These are phyloP conservation scores for Corythucha ciliata DNA, from an alignment of 2,888 invertebrate genomes.

Conservation along the genomic window DNA sequence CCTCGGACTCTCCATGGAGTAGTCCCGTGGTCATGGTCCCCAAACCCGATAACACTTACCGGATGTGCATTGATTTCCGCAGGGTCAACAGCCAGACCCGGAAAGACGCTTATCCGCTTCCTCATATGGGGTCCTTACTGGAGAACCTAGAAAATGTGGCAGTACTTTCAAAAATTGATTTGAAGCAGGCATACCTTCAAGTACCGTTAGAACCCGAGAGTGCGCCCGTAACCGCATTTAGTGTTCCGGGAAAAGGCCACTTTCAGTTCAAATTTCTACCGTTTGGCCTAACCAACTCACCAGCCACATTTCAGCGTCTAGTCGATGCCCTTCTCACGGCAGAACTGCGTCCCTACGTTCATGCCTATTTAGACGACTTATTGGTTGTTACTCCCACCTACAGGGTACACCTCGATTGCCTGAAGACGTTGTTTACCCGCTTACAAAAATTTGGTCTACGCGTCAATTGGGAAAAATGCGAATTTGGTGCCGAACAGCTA, in stretches of 20 bases:
- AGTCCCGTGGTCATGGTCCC: conserved; percentile 18
- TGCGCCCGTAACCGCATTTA: conserved; percentile 37
- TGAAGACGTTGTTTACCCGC: conserved; percentile 10
- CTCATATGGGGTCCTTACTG: conserved; percentile 6
- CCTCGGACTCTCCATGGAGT: conserved; percentile 13
- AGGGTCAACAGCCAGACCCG: conserved; percentile 36
- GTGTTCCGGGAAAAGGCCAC: conserved; percentile 35
- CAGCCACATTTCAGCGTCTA: conserved; percentile 35
- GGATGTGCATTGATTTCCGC: conserved; percentile 41
- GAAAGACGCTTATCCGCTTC: conserved; percentile 18
- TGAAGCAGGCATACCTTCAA: conserved; percentile 18
- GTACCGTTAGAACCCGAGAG: conserved; percentile 23
- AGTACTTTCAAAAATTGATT: conserved; percentile 14
- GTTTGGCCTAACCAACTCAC: conserved; percentile 36
- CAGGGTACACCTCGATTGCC: conserved; percentile 2
- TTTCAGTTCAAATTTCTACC: conserved; percentile 37
- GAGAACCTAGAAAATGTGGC: not conserved
- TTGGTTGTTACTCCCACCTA: conserved; percentile 15
- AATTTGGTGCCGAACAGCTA: conserved; percentile 16
- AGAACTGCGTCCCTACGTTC: conserved; percentile 16
- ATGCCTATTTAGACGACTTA: conserved; percentile 21
- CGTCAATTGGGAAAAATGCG: conserved; percentile 18
- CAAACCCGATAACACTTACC: conserved; percentile 32
- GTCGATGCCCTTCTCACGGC: conserved; percentile 24
- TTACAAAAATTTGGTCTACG: conserved; percentile 12